A percentile compares a stretch with the other conserved stretches of the same genome.
Evolutionary conservation across 1,140 invertebrate species (phyloP).

Genomic region (Uloborus diversus): DNA sequence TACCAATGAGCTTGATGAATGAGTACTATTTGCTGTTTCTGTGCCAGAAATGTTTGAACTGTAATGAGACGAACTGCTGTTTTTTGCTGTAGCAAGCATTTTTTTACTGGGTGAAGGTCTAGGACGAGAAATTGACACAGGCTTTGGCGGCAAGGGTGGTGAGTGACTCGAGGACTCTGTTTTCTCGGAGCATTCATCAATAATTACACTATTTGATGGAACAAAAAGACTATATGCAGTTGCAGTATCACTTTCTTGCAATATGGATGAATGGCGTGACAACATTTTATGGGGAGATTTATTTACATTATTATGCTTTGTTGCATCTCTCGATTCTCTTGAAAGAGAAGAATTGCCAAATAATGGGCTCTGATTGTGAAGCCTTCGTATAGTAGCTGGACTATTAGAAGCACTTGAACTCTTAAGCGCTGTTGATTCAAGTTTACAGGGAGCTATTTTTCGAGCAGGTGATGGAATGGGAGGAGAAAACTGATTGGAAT

Average conservation of each 20-base stretch:
- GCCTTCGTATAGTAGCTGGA: not conserved
- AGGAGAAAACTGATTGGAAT: not conserved
- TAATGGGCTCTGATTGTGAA: not conserved
- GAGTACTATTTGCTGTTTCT: conserved; percentile 1
- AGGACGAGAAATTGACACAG: not conserved
- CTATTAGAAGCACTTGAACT: conserved; percentile 20
- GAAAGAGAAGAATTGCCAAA: not conserved
- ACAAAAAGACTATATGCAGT: not conserved
- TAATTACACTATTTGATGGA: no score
- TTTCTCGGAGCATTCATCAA: not conserved
- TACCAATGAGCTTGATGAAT: conserved; percentile 28
- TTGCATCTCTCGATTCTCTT: not conserved
- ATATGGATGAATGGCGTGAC: conserved; percentile 3
- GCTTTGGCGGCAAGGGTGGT: not conserved
- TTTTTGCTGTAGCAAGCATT: not conserved
- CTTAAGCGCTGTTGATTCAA: not conserved
- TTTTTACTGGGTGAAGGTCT: conserved; percentile 15
- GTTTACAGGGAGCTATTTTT: conserved; percentile 2
- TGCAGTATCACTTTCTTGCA: not conserved
- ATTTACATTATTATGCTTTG: not conserved
- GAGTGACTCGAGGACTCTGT: not conserved
- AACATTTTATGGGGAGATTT: not conserved
- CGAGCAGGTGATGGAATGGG: conserved; percentile 54
- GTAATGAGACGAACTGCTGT: not conserved
- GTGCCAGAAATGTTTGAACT: not conserved